Base-by-base conservation (phyloP, 2,888 invertebrate genomes). In the Oscheius sp. region DNA sequence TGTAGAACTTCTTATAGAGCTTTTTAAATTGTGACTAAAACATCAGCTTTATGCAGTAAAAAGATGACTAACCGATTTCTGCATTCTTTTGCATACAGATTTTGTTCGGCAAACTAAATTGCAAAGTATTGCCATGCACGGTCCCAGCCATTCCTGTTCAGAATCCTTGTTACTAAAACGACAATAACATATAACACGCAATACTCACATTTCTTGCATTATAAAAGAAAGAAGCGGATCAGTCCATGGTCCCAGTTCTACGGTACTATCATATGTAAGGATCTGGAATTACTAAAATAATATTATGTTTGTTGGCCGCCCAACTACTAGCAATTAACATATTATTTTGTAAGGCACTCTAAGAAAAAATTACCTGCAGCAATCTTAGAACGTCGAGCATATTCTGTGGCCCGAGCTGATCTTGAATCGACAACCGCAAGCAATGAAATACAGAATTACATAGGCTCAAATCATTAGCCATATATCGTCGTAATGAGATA, bases 81-180 rank as follows among this genome's bases (percentile, higher is more conserved):
- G 80, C 2, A 85, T 80, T 43, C 79, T 61, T 25, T 73, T 77
- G 59, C 82, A 80, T 18, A 84, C 80, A 12, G 77, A 75, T 66
- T 87, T 87, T 12, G 85, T 84, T 2, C 84, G 69, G 16, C 80
- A 73, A 12, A 85, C 80, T 13, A 87, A 72, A 72, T 87, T 87
- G 74, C 84, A 85, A n/a, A 87, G 69, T 41, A 87, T 84, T 0
- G 85, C 84, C 23, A 86, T 80, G 66, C 84, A 85, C 53, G 81
- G 84, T 12, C 86, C 82, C 72, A 86, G 74, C 86, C 84, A 86
- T 74, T 87, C 86, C 12, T 73, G 66, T 27, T 85, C 84, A 0
- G 74, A 79, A 18, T 78, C 77, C 18, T 76, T 61, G 27, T 69
- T 49, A n/a, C 76, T 80, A 41, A 16, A 73, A 73, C 13, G 55